Percentiles rank a stretch among this genome's conserved stretches.
Conservation (phyloP, 2,888 invertebrate species). For the Acleris sparsana region DNA sequence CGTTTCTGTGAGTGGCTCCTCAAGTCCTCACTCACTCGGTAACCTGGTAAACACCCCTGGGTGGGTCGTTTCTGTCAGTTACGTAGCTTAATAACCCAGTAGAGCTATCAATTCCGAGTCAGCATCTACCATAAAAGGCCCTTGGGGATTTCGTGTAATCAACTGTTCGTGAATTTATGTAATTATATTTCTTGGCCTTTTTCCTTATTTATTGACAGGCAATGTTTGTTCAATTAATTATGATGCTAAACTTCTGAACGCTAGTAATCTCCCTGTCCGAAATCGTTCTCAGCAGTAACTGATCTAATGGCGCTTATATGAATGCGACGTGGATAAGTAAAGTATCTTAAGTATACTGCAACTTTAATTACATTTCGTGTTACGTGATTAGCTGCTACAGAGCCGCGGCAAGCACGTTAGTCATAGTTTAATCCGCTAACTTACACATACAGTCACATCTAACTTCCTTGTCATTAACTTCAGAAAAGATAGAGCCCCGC, state of each 20-base stretch:
- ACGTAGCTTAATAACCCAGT: slow-evolving; percentile 31
- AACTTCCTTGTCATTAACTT: slow-evolving; percentile 7
- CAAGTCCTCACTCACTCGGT: slow-evolving; percentile 8
- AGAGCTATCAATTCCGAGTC: slow-evolving; percentile 34
- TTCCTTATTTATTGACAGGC: slow-evolving; percentile 3
- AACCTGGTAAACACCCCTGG: slow-evolving; percentile 23
- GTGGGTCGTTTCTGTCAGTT: slow-evolving; percentile 32
- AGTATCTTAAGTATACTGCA: slow-evolving; percentile 8
- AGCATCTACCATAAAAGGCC: slow-evolving; percentile 35
- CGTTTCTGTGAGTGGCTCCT: not conserved
- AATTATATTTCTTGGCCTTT: slow-evolving; percentile 18
- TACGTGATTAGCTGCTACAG: slow-evolving; percentile 15
- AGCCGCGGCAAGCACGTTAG: slow-evolving; percentile 14
- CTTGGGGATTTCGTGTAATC: slow-evolving; percentile 27
- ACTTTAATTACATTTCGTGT: not conserved
- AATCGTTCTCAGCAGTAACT: not conserved
- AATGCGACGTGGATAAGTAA: not conserved
- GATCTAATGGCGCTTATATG: not conserved
- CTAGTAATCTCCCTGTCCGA: not conserved
- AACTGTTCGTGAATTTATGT: slow-evolving; percentile 31
- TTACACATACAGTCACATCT: slow-evolving; percentile 3
- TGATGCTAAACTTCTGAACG: no score
- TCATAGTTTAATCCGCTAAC: slow-evolving; percentile 13
- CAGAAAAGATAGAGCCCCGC: slow-evolving; percentile 10
- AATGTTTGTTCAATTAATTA: no score